Conservation (phyloP, 2,113 vertebrate species). For the Plectropomus leopardus region DNA sequence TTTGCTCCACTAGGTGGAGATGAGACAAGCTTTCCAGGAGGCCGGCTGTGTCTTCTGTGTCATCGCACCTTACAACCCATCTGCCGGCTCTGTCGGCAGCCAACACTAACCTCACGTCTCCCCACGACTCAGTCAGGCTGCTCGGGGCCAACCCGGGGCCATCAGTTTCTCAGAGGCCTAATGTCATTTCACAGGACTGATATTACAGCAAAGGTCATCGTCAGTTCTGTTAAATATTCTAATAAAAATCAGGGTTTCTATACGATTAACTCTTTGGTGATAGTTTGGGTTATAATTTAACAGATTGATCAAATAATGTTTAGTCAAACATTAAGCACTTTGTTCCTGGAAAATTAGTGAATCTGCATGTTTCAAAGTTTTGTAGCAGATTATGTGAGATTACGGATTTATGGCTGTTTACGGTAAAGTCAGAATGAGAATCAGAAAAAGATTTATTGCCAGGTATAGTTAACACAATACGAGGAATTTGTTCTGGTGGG, state of each 20-base stretch:
- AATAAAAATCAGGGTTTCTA: not conserved
- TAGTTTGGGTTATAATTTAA: not conserved
- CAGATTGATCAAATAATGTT: not conserved
- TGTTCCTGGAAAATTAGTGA: not conserved
- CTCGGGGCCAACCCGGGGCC: not conserved
- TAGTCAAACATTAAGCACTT: not conserved
- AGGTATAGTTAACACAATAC: no score
- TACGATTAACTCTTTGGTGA: not conserved
- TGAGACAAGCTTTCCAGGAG: constrained; percentile 88
- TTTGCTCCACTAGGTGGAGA: constrained; percentile 81
- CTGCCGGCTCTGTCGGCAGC: constrained; percentile 17
- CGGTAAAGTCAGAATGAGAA: no score
- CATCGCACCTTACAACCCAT: constrained; percentile 82
- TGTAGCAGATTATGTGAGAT: not conserved
- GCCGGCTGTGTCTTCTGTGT: constrained; percentile 88
- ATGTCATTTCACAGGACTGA: not conserved
- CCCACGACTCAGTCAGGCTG: not conserved
- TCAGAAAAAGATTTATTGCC: no score
- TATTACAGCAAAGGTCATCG: not conserved
- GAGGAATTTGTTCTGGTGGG: no score
- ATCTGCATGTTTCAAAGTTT: not conserved
- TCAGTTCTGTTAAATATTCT: not conserved
- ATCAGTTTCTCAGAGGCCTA: not conserved
- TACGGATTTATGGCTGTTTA: no score
- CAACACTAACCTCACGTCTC: constrained; percentile 29